These are phyloP conservation scores for Pteropus rufus DNA, from an alignment of 2,797 vertebrate genomes.

Conservation along the genomic window DNA sequence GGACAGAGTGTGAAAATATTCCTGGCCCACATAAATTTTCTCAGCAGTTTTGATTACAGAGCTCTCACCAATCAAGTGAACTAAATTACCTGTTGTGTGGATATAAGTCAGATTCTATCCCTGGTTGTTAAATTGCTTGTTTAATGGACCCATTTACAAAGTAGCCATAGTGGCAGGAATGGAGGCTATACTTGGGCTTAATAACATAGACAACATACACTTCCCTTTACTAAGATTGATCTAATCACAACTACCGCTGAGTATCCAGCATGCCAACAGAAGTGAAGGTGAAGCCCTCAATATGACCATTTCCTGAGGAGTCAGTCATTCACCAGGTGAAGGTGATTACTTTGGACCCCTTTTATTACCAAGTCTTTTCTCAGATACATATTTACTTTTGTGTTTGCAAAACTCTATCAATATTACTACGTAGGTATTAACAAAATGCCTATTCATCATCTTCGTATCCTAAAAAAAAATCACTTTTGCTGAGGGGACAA, in stretches of 20 bases:
- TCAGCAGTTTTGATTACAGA: not conserved
- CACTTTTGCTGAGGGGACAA: not conserved
- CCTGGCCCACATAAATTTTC: not conserved
- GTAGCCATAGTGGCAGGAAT: not conserved
- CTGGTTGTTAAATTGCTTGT: not conserved
- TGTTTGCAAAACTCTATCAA: not conserved
- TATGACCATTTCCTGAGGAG: not conserved
- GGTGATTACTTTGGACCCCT: not conserved
- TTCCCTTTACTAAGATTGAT: not conserved
- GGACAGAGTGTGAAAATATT: not conserved
- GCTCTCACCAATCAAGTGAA: not conserved
- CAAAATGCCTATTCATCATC: not conserved
- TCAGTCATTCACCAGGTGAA: not conserved
- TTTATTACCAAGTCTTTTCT: not conserved
- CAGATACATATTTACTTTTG: not conserved
- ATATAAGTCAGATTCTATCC: not conserved
- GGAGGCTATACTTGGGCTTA: not conserved
- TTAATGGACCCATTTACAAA: slow-evolving; percentile 36
- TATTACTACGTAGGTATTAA: not conserved
- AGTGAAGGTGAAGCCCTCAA: not conserved
- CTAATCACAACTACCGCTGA: not conserved
- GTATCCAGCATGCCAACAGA: not conserved
- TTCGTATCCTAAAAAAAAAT: not conserved
- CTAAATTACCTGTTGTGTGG: not conserved
- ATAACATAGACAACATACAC: not conserved